Conservation (phyloP, 2,888 invertebrate species). For the Dicyrtoma fusca region DNA sequence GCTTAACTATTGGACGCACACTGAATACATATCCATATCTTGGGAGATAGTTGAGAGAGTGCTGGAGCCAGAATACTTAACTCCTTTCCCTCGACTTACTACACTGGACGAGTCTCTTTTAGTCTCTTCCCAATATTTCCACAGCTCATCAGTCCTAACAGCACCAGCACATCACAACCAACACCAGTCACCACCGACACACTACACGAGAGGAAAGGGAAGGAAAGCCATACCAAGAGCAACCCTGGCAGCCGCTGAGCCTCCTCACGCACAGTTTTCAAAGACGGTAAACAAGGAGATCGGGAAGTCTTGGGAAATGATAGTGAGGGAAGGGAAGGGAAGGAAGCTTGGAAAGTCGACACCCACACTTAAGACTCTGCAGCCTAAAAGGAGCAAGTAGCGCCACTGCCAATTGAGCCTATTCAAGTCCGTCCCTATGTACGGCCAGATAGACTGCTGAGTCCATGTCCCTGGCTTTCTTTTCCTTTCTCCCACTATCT, state of each 20-base stretch:
- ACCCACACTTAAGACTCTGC: neutral
- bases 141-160: neutral
- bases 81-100: no score
- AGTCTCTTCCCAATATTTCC: no score
- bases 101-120: no score
- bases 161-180: neutral
- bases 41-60: neutral
- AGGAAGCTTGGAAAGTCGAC: neutral
- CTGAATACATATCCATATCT: neutral
- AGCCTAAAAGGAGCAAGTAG: neutral
- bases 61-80: neutral
- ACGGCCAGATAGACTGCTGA: neutral
- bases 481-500: slow-evolving; percentile 4
- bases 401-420: neutral
- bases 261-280: neutral
- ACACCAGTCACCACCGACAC: neutral
- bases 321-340: neutral
- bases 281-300: neutral
- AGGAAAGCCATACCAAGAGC: neutral
- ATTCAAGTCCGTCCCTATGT: neutral
- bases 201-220: neutral
- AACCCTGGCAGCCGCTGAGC: neutral
- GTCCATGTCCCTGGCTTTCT: slow-evolving; percentile 15
- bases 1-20: no score
- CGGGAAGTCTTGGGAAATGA: neutral